Percentiles rank a stretch among this genome's conserved stretches.
phyloP scores from a whole-genome alignment of 2,888 invertebrate genomes.

The Drosophila demipolita region DNA sequence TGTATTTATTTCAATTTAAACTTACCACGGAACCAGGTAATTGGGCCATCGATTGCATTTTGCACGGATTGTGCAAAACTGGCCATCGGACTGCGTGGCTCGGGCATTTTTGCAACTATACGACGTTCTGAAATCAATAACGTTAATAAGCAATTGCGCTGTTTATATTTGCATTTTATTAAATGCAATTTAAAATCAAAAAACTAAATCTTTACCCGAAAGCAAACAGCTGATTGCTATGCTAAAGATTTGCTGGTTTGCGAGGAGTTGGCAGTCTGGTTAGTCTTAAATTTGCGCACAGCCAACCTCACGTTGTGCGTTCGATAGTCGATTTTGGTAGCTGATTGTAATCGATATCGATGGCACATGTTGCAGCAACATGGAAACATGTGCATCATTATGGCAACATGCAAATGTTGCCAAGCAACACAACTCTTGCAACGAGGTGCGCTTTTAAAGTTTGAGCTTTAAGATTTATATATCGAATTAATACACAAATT shows the following conservation, averaged over 20 bases:
- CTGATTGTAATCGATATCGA: background rate
- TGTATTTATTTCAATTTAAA: conserved; percentile 7
- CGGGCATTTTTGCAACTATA: conserved; percentile 76
- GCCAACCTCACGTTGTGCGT: conserved; percentile 37
- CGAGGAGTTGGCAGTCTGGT: conserved; percentile 25
- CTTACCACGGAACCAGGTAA: conserved; percentile 91
- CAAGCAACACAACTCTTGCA: conserved; percentile 16
- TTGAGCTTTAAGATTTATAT: background rate
- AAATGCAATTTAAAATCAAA: background rate
- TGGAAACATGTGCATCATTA: conserved; percentile 24
- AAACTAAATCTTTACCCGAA: conserved; percentile 44
- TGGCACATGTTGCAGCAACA: conserved; percentile 34
- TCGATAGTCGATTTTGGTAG: background rate
- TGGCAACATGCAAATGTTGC: conserved; percentile 11
- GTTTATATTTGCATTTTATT: background rate
- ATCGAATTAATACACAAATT: background rate
- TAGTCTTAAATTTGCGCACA: conserved; percentile 6
- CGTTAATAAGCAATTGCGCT: background rate
- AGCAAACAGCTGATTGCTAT: conserved; percentile 54
- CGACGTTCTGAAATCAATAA: conserved; percentile 37
- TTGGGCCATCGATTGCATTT: conserved; percentile 88
- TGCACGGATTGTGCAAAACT: conserved; percentile 87
- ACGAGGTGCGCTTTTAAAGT: conserved; percentile 32
- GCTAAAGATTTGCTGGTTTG: conserved; percentile 1
- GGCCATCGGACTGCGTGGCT: conserved; percentile 83